Evolutionary conservation across 2,797 vertebrate species (phyloP).

Genomic region (Sphenodon punctatus): DNA sequence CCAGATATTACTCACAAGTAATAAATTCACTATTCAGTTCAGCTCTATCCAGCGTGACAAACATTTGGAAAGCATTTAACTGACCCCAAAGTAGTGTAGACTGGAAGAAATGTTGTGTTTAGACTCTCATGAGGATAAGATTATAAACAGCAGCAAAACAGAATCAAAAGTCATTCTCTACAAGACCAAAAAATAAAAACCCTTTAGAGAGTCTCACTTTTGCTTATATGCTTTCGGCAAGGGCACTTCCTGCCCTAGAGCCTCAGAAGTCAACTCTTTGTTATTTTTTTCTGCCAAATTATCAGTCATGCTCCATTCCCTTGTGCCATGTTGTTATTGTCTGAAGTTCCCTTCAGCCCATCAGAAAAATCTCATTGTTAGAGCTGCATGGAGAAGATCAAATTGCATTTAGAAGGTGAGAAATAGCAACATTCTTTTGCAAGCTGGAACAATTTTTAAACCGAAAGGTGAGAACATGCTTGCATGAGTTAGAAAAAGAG

Average conservation of each 20-base stretch:
- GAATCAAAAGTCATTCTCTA: background rate
- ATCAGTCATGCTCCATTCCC: constrained; percentile 24
- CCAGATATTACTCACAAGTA: too few relatives aligned
- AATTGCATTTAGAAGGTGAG: constrained; percentile 47
- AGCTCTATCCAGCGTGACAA: constrained; percentile 4
- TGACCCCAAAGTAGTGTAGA: background rate
- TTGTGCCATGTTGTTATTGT: constrained; percentile 51
- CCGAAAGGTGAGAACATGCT: constrained; percentile 52
- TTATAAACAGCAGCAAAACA: background rate
- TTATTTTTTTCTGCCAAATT: constrained; percentile 43
- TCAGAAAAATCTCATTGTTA: constrained; percentile 30
- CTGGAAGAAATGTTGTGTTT: background rate
- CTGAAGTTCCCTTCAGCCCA: constrained; percentile 22
- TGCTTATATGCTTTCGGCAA: constrained; percentile 17
- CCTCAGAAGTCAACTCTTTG: constrained; percentile 9
- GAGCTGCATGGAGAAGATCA: constrained; percentile 21
- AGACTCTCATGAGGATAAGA: constrained; percentile 1
- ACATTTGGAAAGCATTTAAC: constrained; percentile 20
- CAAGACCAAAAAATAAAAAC: constrained; percentile 1
- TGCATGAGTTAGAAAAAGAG: background rate
- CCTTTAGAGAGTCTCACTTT: constrained; percentile 19
- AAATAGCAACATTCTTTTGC: constrained; percentile 38
- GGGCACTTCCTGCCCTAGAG: constrained; percentile 5
- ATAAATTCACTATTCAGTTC: too few relatives aligned
- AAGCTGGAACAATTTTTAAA: constrained; percentile 37